Evolutionary conservation across 2,113 vertebrate species (phyloP).

Genomic region (Amphiprion percula): DNA sequence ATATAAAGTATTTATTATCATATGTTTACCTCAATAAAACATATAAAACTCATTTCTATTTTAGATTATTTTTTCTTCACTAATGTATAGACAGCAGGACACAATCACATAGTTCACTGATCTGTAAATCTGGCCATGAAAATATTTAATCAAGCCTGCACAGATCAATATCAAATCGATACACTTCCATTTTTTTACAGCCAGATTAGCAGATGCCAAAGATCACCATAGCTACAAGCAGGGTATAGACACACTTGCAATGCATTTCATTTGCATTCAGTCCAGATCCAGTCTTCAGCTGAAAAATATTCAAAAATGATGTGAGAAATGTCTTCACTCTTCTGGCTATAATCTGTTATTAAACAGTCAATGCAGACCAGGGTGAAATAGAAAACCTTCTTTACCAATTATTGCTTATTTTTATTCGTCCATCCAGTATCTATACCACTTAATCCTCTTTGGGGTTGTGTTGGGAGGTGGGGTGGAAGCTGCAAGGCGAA

Average conservation of each 20-base stretch:
- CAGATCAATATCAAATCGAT: constrained; percentile 60
- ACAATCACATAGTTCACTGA: constrained; percentile 44
- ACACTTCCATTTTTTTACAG: constrained; percentile 33
- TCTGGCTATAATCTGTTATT: too few relatives aligned
- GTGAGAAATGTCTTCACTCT: too few relatives aligned
- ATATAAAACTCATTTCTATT: background rate
- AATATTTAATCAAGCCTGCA: constrained; percentile 54
- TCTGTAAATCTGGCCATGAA: constrained; percentile 49
- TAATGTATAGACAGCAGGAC: background rate
- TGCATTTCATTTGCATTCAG: constrained; percentile 25
- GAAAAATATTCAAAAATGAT: background rate
- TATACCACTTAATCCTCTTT: too few relatives aligned
- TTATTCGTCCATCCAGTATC: too few relatives aligned
- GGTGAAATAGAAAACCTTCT: too few relatives aligned
- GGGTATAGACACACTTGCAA: background rate
- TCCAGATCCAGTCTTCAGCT: background rate
- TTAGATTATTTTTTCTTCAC: background rate
- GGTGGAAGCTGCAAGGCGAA: too few relatives aligned
- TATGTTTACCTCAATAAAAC: background rate
- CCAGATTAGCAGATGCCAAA: constrained; percentile 50
- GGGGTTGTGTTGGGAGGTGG: too few relatives aligned
- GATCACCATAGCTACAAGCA: constrained; percentile 40
- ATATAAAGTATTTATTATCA: background rate
- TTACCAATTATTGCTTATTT: too few relatives aligned
- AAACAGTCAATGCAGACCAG: too few relatives aligned